phyloP scores from a whole-genome alignment of 1,140 invertebrate genomes.

The Drosophila lini region DNA sequence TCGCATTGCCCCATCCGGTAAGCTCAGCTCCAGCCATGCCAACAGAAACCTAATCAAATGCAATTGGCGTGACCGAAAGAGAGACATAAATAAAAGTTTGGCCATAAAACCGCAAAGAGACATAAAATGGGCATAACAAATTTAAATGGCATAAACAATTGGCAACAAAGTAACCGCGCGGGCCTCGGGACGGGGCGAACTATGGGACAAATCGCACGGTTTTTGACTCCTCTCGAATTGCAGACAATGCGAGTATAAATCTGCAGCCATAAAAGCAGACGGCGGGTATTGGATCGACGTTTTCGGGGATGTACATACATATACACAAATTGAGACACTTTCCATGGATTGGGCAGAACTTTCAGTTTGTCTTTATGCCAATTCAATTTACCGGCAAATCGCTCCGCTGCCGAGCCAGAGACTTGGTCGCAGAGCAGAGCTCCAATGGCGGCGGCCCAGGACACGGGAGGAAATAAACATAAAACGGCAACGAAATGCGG shows the following conservation, averaged over 20 bases:
- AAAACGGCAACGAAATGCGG: slow-evolving; percentile 43
- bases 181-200: slow-evolving; percentile 10
- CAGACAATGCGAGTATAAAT: slow-evolving; percentile 32
- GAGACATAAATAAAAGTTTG: slow-evolving; percentile 63
- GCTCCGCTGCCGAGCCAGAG: neutral
- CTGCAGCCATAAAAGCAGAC: slow-evolving; percentile 40
- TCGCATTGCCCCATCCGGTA: slow-evolving; percentile 1
- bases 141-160: slow-evolving; percentile 65
- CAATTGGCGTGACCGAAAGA: slow-evolving; percentile 40
- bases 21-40: slow-evolving; percentile 2
- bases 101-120: slow-evolving; percentile 53
- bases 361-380: slow-evolving; percentile 56
- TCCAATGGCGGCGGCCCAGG: neutral
- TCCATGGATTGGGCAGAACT: slow-evolving; percentile 17
- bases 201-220: slow-evolving; percentile 47
- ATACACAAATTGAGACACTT: slow-evolving; percentile 42
- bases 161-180: slow-evolving; percentile 40
- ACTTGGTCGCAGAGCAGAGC: neutral
- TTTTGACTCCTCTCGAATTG: slow-evolving; percentile 29
- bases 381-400: slow-evolving; percentile 61
- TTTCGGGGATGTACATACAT: neutral
- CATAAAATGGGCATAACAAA: slow-evolving; percentile 52
- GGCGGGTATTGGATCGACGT: slow-evolving; percentile 14
- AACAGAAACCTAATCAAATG: slow-evolving; percentile 36
- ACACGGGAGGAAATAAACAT: slow-evolving; percentile 49